A percentile compares a stretch with the other conserved stretches of the same genome.
Conservation (phyloP, 2,113 vertebrate genomes). For the Probosciger aterrimus region DNA sequence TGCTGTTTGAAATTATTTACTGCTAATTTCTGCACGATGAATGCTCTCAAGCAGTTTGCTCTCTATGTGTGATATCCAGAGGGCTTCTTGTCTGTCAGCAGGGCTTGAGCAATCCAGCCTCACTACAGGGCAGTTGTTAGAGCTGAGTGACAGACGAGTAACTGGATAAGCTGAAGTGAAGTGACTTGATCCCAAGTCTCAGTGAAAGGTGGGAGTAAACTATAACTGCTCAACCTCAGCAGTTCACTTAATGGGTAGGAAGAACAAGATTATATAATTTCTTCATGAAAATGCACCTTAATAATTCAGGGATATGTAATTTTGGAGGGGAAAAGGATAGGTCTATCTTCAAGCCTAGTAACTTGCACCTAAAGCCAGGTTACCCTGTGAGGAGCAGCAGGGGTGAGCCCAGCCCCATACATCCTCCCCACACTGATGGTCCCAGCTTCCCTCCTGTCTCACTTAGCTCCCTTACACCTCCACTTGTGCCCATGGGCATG, state of each 20-base stretch:
- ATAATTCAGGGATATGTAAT: not conserved
- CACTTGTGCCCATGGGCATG: not conserved
- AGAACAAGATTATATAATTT: not conserved
- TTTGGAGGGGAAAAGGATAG: not conserved
- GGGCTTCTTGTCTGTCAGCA: not conserved
- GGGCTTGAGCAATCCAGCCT: not conserved
- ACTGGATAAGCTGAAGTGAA: not conserved
- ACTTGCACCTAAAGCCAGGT: not conserved
- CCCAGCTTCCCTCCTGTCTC: not conserved
- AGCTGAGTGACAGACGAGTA: not conserved
- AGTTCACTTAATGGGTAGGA: not conserved
- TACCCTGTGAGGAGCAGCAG: not conserved
- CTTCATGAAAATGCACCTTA: not conserved
- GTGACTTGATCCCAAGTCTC: not conserved
- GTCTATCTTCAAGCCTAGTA: not conserved
- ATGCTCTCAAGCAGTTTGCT: not conserved
- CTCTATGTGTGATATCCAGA: not conserved
- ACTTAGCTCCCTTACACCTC: not conserved
- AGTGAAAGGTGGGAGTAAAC: not conserved
- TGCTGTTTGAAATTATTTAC: not conserved
- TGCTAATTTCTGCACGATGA: not conserved
- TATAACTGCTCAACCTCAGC: not conserved
- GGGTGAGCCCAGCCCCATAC: not conserved
- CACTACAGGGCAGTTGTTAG: not conserved
- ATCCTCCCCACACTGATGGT: rapidly evolving